A percentile compares a stretch with the other conserved stretches of the same genome.
phyloP scores from a whole-genome alignment of 2,113 vertebrate genomes.

The Triplophysa rosa region DNA sequence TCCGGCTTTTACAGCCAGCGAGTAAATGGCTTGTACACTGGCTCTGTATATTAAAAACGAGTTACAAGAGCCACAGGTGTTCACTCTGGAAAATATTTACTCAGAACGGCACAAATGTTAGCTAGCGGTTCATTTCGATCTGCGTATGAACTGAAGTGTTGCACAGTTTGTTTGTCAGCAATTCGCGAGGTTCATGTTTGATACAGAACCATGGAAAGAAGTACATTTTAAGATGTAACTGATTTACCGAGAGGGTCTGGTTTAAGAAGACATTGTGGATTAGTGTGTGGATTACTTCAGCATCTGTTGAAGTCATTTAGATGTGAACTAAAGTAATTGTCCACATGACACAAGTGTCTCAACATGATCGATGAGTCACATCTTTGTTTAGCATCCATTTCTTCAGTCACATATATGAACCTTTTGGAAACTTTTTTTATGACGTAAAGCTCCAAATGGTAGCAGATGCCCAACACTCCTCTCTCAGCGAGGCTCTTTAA shows the following conservation, averaged over 20 bases:
- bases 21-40: slow-evolving; percentile 35
- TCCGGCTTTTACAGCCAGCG: slow-evolving; percentile 26
- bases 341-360: background rate
- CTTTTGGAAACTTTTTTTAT: too few relatives aligned
- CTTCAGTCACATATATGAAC: background rate
- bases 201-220: background rate
- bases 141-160: background rate
- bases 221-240: background rate
- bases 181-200: background rate
- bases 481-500: too few relatives aligned
- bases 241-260: background rate
- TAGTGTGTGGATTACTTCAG: background rate
- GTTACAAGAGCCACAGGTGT: slow-evolving; percentile 23
- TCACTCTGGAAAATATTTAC: slow-evolving; percentile 32
- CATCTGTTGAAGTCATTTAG: slow-evolving; percentile 23
- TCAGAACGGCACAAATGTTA: background rate
- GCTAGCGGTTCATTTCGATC: background rate
- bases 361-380: background rate
- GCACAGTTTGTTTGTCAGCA: background rate
- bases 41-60: background rate
- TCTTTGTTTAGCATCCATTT: background rate
- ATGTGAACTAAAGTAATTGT: background rate
- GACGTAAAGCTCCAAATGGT: background rate
- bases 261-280: background rate
- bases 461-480: background rate